Percentiles rank a stretch among this genome's conserved stretches.
Evolutionary conservation across 2,113 vertebrate genomes (phyloP).

Genomic region (Phylloscopus whistleri): DNA sequence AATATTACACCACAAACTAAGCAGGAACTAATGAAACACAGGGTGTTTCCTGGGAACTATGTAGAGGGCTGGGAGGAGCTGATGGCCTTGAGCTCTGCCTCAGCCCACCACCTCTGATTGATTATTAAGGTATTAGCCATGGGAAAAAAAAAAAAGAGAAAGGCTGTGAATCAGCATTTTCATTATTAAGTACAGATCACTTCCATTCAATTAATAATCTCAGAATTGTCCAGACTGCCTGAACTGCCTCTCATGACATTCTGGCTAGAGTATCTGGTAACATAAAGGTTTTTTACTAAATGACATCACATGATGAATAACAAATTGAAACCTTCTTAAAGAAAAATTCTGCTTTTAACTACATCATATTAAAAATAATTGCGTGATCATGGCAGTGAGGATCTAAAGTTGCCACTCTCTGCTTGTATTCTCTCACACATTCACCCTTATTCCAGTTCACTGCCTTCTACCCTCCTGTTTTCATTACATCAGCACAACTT

Average conservation of each 20-base stretch:
- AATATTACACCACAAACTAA: not conserved
- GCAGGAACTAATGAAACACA: not conserved
- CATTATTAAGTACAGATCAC: not conserved
- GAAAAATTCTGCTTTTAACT: not conserved
- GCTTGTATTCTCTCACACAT: not conserved
- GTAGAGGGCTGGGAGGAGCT: not conserved
- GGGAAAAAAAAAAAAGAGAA: not conserved
- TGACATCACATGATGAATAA: not conserved
- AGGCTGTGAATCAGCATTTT: not conserved
- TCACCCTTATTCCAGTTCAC: not conserved
- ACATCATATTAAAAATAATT: not conserved
- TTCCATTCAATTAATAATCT: not conserved
- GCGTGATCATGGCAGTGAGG: not conserved
- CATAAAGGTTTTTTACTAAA: not conserved
- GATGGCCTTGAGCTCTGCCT: not conserved
- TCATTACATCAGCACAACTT: conserved; percentile 17
- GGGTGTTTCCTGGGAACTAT: not conserved
- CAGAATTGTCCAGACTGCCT: not conserved
- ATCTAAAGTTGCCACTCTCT: not conserved
- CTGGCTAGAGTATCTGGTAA: not conserved
- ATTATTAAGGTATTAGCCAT: not conserved
- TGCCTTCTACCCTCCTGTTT: conserved; percentile 3
- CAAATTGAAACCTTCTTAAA: not conserved
- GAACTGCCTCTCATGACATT: not conserved
- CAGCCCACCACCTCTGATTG: not conserved